These are phyloP conservation scores for Callorhinus ursinus DNA, from an alignment of 2,113 vertebrate genomes.

Conservation along the genomic window DNA sequence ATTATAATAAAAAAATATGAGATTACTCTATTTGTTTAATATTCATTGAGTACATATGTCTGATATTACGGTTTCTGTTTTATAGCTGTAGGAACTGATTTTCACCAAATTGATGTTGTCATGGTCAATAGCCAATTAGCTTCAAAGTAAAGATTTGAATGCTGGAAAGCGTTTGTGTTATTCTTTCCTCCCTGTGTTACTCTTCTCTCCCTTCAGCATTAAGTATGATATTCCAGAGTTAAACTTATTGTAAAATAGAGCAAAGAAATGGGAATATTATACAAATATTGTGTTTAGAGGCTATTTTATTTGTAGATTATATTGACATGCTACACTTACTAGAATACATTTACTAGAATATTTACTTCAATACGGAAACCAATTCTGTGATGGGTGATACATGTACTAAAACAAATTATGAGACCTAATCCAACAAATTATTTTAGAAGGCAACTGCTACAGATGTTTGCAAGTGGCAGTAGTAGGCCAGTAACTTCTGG, in stretches of 20 bases:
- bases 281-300: neutral
- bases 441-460: neutral
- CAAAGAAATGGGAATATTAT: neutral
- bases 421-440: neutral
- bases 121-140: neutral
- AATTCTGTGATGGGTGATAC: neutral
- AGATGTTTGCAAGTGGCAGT: neutral
- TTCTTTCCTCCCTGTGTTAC: neutral
- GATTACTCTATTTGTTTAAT: neutral
- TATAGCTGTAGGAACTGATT: neutral
- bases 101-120: neutral
- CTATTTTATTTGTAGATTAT: conserved; percentile 12
- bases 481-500: conserved; percentile 1
- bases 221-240: neutral
- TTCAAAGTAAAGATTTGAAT: neutral
- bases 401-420: conserved; percentile 12
- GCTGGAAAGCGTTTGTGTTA: neutral
- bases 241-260: neutral
- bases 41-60: neutral
- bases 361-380: neutral
- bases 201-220: neutral
- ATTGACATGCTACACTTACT: neutral
- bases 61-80: conserved; percentile 17
- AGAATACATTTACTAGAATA: neutral
- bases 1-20: neutral